These are phyloP conservation scores for Laticauda colubrina DNA, from an alignment of 2,113 vertebrate genomes.

Conservation along the genomic window DNA sequence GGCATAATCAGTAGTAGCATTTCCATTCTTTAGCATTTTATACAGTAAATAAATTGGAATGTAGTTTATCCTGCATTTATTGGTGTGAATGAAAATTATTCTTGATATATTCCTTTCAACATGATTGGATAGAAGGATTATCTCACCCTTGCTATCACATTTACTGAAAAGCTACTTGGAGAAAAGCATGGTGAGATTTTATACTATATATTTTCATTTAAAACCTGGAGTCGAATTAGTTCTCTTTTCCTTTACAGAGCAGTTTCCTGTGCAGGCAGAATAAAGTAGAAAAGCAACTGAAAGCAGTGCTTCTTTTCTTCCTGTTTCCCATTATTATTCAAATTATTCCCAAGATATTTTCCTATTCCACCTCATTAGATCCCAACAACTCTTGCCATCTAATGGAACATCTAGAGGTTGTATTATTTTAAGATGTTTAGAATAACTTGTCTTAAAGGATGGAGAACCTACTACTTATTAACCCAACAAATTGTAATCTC, in stretches of 20 bases:
- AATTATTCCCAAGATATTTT: neutral
- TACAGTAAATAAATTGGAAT: neutral
- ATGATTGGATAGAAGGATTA: neutral
- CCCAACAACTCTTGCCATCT: neutral
- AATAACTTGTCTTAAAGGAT: neutral
- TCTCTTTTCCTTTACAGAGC: too few relatives aligned
- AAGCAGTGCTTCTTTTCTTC: neutral
- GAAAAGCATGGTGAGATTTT: neutral
- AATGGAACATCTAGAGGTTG: neutral
- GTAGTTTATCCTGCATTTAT: neutral
- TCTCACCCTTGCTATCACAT: neutral
- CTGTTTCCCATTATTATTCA: neutral
- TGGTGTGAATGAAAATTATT: neutral
- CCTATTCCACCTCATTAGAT: neutral
- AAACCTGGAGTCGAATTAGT: neutral
- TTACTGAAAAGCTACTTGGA: neutral
- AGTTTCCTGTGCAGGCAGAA: too few relatives aligned
- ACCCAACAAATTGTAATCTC: neutral
- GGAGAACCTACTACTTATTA: neutral
- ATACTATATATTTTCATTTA: neutral
- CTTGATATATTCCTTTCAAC: neutral
- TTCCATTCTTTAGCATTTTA: neutral
- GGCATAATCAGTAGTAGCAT: accelerated
- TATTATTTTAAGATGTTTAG: neutral
- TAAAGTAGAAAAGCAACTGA: neutral